Conservation (phyloP, 2,113 vertebrate genomes). For the Bos javanicus region DNA sequence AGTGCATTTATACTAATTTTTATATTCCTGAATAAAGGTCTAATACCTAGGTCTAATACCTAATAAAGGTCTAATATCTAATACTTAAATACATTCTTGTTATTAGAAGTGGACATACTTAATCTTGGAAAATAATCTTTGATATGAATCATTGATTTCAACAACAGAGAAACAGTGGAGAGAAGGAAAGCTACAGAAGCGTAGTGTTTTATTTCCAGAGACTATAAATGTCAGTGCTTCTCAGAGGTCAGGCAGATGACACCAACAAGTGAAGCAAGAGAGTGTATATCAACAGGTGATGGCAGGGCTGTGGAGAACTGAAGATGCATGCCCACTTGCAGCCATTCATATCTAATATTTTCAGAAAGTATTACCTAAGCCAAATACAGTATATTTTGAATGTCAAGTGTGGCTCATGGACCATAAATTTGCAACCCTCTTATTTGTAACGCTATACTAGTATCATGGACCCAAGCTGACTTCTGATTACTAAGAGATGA, state of each 20-base stretch:
- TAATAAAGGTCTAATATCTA: background rate
- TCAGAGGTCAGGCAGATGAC: background rate
- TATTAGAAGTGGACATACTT: background rate
- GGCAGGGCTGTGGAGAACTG: background rate
- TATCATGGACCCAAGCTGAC: background rate
- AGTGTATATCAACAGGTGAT: background rate
- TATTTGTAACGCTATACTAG: background rate
- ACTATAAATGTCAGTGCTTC: background rate
- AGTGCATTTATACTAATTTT: background rate
- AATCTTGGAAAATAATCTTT: background rate
- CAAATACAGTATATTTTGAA: background rate
- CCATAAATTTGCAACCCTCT: background rate
- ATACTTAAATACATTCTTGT: background rate
- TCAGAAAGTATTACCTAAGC: background rate
- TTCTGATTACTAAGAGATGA: constrained; percentile 13
- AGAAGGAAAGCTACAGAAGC: background rate
- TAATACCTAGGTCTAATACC: background rate
- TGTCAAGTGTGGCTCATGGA: background rate
- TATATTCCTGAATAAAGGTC: background rate
- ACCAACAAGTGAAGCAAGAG: background rate
- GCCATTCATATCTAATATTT: background rate
- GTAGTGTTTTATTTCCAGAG: background rate
- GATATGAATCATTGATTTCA: background rate
- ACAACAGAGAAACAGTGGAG: background rate
- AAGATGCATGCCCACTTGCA: background rate